Conservation (phyloP, 2,113 vertebrate species). For the Marmota monax region DNA sequence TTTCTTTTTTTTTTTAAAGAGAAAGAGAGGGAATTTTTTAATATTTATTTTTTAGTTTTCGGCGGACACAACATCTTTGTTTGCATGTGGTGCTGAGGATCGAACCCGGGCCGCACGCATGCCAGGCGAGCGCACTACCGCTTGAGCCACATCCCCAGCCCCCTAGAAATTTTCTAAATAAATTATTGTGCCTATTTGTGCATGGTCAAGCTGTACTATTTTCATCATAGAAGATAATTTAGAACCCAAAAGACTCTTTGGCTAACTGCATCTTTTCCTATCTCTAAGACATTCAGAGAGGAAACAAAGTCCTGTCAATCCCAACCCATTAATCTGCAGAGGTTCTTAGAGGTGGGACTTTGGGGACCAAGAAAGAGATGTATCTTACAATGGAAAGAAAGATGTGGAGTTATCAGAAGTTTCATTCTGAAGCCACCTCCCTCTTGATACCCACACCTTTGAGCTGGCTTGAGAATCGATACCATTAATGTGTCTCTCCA, state of each 20-base stretch:
- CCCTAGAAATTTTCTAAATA: background rate
- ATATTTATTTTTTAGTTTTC: too few relatives aligned
- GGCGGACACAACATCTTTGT: too few relatives aligned
- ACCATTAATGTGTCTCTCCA: background rate
- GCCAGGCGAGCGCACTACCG: too few relatives aligned
- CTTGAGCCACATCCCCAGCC: too few relatives aligned
- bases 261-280: background rate
- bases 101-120: too few relatives aligned
- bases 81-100: too few relatives aligned
- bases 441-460: background rate
- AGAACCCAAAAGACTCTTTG: background rate
- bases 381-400: background rate
- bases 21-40: too few relatives aligned
- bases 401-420: background rate
- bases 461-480: background rate
- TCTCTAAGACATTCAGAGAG: background rate
- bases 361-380: rapidly evolving
- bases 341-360: background rate
- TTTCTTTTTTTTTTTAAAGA: background rate
- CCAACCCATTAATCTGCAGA: background rate
- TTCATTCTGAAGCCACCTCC: background rate
- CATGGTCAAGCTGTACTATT: background rate
- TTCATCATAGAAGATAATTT: background rate
- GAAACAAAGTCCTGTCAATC: background rate
- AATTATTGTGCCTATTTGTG: background rate